Evolutionary conservation across 2,888 invertebrate species (phyloP).

Genomic region (Zele albiditarsus): DNA sequence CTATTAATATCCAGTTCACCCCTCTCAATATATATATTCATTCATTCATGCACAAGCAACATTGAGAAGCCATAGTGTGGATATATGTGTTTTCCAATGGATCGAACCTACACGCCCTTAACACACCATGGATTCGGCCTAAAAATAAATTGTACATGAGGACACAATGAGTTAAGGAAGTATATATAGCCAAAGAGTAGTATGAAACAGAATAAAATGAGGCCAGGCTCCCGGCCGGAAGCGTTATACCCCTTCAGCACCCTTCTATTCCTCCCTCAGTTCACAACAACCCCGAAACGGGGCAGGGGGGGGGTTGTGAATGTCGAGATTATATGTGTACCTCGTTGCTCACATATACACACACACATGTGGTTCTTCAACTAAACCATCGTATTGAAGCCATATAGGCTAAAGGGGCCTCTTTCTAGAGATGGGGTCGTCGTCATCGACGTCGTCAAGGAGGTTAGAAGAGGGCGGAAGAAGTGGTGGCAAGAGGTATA

Average conservation of each 20-base stretch:
- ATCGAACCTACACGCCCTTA: constrained; percentile 14
- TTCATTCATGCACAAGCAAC: constrained; percentile 5
- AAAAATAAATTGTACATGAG: constrained; percentile 16
- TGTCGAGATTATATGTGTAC: constrained; percentile 14
- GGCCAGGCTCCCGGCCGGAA: constrained; percentile 21
- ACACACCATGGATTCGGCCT: not conserved
- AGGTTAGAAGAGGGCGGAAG: not conserved
- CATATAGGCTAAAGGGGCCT: constrained; percentile 4
- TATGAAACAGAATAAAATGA: constrained; percentile 12
- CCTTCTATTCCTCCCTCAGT: not conserved
- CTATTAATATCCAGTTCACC: constrained; percentile 16
- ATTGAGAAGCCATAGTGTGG: constrained; percentile 13
- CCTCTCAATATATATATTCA: not conserved
- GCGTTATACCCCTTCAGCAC: not conserved
- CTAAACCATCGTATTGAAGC: constrained; percentile 24
- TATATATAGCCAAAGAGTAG: not conserved
- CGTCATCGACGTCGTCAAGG: constrained; percentile 6
- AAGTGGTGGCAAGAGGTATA: not conserved
- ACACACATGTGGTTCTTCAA: not conserved
- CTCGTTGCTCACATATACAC: not conserved
- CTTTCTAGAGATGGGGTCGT: not conserved
- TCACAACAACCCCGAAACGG: not conserved
- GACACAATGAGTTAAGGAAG: constrained; percentile 4
- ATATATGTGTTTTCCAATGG: not conserved
- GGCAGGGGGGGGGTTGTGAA: not conserved